Evolutionary conservation across 2,113 vertebrate species (phyloP), one percentile per base, ranked within the genome.

Genomic region (Rhadina sibilatrix): DNA sequence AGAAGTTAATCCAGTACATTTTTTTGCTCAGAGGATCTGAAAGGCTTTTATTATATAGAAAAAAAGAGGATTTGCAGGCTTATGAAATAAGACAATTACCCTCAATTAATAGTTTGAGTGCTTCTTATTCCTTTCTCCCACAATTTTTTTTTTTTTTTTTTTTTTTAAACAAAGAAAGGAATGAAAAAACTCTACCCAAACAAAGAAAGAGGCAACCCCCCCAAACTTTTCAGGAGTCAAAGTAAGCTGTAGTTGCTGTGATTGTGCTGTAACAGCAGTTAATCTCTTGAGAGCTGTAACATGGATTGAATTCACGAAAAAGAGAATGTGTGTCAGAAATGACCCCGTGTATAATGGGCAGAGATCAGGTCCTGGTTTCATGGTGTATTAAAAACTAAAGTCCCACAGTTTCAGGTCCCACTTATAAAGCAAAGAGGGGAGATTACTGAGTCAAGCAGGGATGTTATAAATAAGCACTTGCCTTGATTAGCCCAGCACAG

Each of bases 1-100:
- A 76, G 95, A 94, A 81, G 92, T 94, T 93, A 94, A 96, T 94
- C 72, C 64, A 77, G 71, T 83, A 87, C 63, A 61, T 75, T 94
- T 77, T 95, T 95, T 69, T 93, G 85, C 83, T 94, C 79, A 63
- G 64, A 56, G 15, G 83, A 83, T 83, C 75, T 65, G 64, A 89
- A 76, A 61, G 50, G 64, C 60, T 83, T 94, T 95, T 94, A 59
- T 59, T 80, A 63, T 70, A 65, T 90, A 42, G 79, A 77, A 87
- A 33, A 92, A 89, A 24, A 84, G 64, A 72, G 70, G 44, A 92
- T 96, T 95, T 97, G 66, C 61, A 88, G 94, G 57, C 80, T 95
- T 96, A 88, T 38, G 94, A 96, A 95, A 66, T 71, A 90, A 54
- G 92, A 87, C 33, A 95, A 63, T 94, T 95, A 22, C 68, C 19